These are phyloP conservation scores for Pocillopora grandis DNA, from an alignment of 92 coral and sea anemone genomes.

Conservation along the genomic window DNA sequence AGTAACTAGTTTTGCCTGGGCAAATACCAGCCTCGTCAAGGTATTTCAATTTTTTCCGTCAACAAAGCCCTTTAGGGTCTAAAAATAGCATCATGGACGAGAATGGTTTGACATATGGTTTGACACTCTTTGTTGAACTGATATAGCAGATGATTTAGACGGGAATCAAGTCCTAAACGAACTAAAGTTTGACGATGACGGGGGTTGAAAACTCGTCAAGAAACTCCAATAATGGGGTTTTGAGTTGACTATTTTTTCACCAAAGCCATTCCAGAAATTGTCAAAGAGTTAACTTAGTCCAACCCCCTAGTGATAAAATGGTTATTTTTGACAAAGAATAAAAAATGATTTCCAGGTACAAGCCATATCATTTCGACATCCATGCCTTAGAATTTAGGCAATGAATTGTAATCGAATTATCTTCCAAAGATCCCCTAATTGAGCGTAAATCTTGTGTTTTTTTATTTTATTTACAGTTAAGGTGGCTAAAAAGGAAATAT, in stretches of 20 bases:
- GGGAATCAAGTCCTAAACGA: background rate
- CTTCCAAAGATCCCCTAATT: background rate
- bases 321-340: conserved; percentile 21
- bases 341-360: conserved; percentile 20
- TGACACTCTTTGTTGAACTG: conserved; percentile 7
- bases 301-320: background rate
- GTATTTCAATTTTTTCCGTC: background rate
- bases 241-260: background rate
- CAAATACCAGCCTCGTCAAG: background rate
- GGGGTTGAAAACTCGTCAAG: background rate
- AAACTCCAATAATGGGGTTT: background rate
- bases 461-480: background rate
- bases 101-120: conserved; percentile 14
- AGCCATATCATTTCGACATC: background rate
- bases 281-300: background rate
- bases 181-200: background rate
- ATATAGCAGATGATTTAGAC: background rate
- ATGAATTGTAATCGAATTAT: background rate
- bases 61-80: conserved; percentile 6
- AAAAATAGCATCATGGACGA: conserved; percentile 10
- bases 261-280: conserved; percentile 2
- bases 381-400: background rate
- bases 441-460: background rate
- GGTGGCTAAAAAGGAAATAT: background rate
- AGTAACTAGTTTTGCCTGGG: background rate